Evolutionary conservation across 2,113 vertebrate genomes (phyloP).

Genomic region (Sceloporus tristichus): DNA sequence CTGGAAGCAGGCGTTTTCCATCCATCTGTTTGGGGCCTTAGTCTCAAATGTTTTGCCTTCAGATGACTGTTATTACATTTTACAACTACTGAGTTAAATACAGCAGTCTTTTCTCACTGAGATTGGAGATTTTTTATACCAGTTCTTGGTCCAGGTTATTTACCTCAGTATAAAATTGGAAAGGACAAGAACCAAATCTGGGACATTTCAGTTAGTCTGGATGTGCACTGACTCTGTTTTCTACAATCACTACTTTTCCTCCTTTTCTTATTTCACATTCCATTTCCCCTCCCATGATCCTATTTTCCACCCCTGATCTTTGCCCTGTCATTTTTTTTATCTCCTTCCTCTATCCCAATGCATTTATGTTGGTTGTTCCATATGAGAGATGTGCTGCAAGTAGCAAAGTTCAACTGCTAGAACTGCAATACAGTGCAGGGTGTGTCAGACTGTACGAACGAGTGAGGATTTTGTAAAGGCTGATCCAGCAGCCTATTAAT

Average conservation of each 20-base stretch:
- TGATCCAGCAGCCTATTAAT: slow-evolving; percentile 62
- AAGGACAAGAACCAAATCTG: too few relatives aligned
- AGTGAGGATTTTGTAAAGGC: slow-evolving; percentile 57
- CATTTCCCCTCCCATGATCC: neutral
- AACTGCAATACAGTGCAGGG: neutral
- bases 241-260: neutral
- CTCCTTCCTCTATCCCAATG: neutral
- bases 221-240: neutral
- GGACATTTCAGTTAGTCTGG: too few relatives aligned
- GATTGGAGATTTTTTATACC: too few relatives aligned
- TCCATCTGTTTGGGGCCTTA: too few relatives aligned
- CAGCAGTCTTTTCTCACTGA: too few relatives aligned
- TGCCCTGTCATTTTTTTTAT: neutral
- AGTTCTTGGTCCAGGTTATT: too few relatives aligned
- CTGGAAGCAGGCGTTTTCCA: too few relatives aligned
- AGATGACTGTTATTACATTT: too few relatives aligned
- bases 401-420: neutral
- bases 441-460: slow-evolving; percentile 18
- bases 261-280: neutral
- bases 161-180: too few relatives aligned
- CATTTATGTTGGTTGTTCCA: neutral
- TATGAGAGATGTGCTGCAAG: too few relatives aligned
- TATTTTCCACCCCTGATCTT: neutral
- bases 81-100: too few relatives aligned
- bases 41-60: too few relatives aligned